Base-by-base conservation (phyloP, 2,888 invertebrate species). In the Hedychridium roseum region DNA sequence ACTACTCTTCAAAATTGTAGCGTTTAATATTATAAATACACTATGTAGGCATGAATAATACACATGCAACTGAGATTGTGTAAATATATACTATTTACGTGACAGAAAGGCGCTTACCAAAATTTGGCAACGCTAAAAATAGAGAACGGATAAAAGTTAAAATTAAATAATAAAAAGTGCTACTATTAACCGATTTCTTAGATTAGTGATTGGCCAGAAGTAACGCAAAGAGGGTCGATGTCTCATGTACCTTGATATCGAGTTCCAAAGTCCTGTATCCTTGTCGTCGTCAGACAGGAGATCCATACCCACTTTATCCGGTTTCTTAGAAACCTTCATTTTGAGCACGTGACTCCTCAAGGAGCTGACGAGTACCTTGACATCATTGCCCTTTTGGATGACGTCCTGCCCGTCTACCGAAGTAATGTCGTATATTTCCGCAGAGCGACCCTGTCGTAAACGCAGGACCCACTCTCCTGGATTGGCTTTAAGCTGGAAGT, bases 401-500 rank as follows among this genome's bases (percentile, higher is more conserved):
- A 82, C 81, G 45, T 83, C 82, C 28, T 79, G 79, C 1, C 83
- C 84, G 43, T 83, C 83, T 14, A 82, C 81, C 51, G 79, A 80
- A 17, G 65, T 68, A 17, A 99, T 94, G 67, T 94, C 91, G 77
- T 97, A 99, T 55, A 99, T 94, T 48, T 99, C 97, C 1, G 88
- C 86, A 2, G 97, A 98, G 59, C 96, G 86, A 3, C 99, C 99
- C 35, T 96, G 93, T 20, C 99, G 83, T 2, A 99, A 83, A 3
- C 89, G 84, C 50, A 99, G 80, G 15, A 90, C 82, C 98, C 98
- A 99, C 6, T 94, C 92, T 1, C 99, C 99, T 1, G 99, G 98
- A 78, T 93, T 95, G 0, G 98, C 98, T 81, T 98, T 98, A 20
- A 99, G 82, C 81, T 96, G 95, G 83, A 99, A 98, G 81, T 99